These are phyloP conservation scores for Leucoraja ocellata DNA, from an alignment of 2,797 vertebrate genomes.

Conservation along the genomic window DNA sequence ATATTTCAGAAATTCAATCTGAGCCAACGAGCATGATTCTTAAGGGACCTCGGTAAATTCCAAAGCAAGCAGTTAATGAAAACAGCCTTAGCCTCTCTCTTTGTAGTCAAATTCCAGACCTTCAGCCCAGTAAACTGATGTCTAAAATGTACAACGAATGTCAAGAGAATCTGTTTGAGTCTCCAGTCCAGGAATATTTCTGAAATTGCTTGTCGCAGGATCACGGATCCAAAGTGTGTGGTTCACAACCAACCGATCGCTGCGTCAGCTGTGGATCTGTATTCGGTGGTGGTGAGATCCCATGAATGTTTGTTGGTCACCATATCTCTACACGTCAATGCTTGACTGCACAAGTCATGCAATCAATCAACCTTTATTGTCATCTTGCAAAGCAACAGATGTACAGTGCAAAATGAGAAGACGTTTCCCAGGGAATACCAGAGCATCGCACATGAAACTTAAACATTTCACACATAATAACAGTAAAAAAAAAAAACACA, in stretches of 20 bases:
- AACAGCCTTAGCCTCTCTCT: neutral
- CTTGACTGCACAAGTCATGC: neutral
- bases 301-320: neutral
- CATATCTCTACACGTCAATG: neutral
- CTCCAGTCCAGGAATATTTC: neutral
- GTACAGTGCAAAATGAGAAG: too few relatives aligned
- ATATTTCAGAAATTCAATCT: constrained; percentile 25
- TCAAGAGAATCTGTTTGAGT: neutral
- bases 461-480: too few relatives aligned
- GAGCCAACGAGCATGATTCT: neutral
- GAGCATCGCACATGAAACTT: too few relatives aligned
- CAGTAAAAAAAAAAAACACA: too few relatives aligned
- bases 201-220: neutral
- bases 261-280: neutral
- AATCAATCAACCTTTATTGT: too few relatives aligned
- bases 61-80: constrained; percentile 24
- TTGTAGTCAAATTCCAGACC: neutral
- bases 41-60: neutral
- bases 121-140: neutral
- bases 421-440: too few relatives aligned
- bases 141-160: neutral
- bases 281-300: neutral
- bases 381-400: too few relatives aligned
- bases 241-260: neutral
- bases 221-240: neutral